Evolutionary conservation across 2,888 invertebrate species (phyloP).

Genomic region (Merodon equestris): DNA sequence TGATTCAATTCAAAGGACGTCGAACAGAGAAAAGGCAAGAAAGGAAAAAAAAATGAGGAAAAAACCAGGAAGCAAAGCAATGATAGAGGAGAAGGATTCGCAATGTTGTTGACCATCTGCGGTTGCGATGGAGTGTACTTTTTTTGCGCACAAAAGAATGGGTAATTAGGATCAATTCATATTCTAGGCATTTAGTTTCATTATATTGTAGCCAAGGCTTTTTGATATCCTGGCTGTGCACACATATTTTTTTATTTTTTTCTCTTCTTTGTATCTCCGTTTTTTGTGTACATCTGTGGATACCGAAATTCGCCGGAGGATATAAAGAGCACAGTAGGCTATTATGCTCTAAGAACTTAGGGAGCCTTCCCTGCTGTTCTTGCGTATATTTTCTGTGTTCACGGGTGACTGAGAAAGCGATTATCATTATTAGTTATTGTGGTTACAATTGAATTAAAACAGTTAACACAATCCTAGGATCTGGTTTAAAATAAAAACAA

Average conservation of each 20-base stretch:
- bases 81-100: too few species aligned
- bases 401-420: conserved; percentile 9
- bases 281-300: conserved; percentile 18
- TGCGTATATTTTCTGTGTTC: neutral
- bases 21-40: conserved; percentile 1
- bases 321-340: neutral
- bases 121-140: conserved; percentile 37
- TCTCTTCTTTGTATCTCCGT: neutral
- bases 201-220: conserved; percentile 36
- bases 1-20: too few species aligned
- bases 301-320: conserved; percentile 1
- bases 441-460: conserved; percentile 42
- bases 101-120: conserved; percentile 16
- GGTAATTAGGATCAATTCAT: conserved; percentile 63
- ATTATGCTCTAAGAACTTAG: too few species aligned
- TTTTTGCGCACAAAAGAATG: conserved; percentile 44
- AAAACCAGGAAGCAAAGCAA: too few species aligned
- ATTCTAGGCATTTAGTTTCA: conserved; percentile 55
- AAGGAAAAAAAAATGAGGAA: neutral
- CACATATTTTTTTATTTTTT: conserved; percentile 21
- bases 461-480: conserved; percentile 14
- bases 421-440: conserved; percentile 37
- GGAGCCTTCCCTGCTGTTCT: too few species aligned
- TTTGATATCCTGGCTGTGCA: conserved; percentile 25
- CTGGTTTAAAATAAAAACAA: neutral